These are phyloP conservation scores for Halictus ligatus DNA, from an alignment of 2,888 invertebrate species.

Conservation along the genomic window DNA sequence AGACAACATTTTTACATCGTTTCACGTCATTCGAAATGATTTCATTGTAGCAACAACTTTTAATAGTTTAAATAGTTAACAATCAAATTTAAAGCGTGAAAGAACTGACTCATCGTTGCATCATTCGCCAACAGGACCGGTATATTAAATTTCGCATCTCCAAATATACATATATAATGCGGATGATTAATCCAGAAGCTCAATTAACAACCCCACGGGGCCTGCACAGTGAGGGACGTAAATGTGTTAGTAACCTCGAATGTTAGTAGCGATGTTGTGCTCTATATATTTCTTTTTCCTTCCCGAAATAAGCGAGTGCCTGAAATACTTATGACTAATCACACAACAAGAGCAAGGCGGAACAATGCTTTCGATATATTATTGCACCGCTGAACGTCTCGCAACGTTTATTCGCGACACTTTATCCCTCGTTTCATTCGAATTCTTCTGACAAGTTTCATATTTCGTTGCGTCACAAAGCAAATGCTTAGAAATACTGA, in stretches of 20 bases:
- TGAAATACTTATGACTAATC: slow-evolving; percentile 61
- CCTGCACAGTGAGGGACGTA: background rate
- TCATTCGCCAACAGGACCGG: background rate
- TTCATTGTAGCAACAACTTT: background rate
- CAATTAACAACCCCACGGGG: slow-evolving; percentile 27
- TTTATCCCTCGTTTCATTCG: background rate
- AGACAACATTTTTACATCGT: background rate
- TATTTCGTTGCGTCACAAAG: background rate
- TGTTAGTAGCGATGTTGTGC: slow-evolving; percentile 54
- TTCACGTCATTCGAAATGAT: background rate
- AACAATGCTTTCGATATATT: slow-evolving; percentile 53
- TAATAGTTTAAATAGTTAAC: background rate
- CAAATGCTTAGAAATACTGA: background rate
- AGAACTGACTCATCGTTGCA: background rate
- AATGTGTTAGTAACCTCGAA: slow-evolving; percentile 59
- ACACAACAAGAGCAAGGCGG: slow-evolving; percentile 57
- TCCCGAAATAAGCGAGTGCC: slow-evolving; percentile 57
- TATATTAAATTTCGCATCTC: slow-evolving; percentile 21
- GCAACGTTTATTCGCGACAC: background rate
- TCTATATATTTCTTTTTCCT: slow-evolving; percentile 58
- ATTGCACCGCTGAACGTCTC: slow-evolving; percentile 22
- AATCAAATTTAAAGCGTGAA: no score
- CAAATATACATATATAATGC: slow-evolving; percentile 24
- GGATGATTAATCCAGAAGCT: slow-evolving; percentile 41
- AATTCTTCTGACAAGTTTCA: background rate